Percentiles rank a stretch among this genome's conserved stretches.
Evolutionary conservation across 30 jellyfish, hydroid and myxozoan genomes (phyloP).

Genomic region (Turritopsis rubra): DNA sequence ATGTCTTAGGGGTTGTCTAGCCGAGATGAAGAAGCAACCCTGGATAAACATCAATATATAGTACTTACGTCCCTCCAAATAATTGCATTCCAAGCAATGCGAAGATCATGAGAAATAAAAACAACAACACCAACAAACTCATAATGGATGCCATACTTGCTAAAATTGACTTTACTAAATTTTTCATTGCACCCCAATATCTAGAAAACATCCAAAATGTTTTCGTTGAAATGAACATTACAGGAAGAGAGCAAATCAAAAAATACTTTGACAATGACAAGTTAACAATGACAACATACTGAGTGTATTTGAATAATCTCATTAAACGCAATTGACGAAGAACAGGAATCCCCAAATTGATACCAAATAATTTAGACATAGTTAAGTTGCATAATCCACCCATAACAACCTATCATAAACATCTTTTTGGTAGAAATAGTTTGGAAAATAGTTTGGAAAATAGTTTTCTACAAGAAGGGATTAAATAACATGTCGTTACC

Average conservation of each 20-base stretch:
- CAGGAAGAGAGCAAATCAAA: too few species aligned
- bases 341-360: conserved; percentile 37
- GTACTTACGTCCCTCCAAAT: conserved; percentile 42
- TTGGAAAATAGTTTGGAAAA: not conserved
- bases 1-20: too few species aligned
- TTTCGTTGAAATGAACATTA: too few species aligned
- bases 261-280: not conserved
- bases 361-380: not conserved
- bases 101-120: conserved; percentile 36
- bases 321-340: conserved; percentile 40
- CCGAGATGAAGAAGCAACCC: too few species aligned
- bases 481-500: too few species aligned
- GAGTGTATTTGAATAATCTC: conserved; percentile 35
- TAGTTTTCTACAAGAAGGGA: not conserved
- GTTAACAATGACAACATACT: conserved; percentile 12
- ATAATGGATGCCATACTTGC: conserved; percentile 39
- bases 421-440: not conserved
- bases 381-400: conserved; percentile 15
- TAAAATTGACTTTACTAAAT: conserved; percentile 23
- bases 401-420: conserved; percentile 23
- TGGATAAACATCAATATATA: too few species aligned
- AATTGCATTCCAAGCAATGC: conserved; percentile 44
- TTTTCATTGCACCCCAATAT: conserved; percentile 34
- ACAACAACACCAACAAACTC: conserved; percentile 25
- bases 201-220: not conserved